Conservation (phyloP, 2,888 invertebrate species). For the Conus canariensis region DNA sequence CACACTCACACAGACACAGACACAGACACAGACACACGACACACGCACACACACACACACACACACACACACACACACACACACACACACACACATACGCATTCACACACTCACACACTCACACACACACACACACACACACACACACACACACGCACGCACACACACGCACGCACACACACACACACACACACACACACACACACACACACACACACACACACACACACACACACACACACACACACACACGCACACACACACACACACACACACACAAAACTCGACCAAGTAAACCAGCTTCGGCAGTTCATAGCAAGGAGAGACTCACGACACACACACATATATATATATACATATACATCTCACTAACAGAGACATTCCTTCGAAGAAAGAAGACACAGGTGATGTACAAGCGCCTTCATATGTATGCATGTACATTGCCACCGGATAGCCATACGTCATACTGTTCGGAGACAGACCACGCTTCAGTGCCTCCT, state of each 20-base stretch:
- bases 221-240: background rate
- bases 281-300: no score
- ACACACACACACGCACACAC: background rate
- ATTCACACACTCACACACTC: background rate
- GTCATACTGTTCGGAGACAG: no score
- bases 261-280: no score
- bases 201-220: constrained; percentile 24
- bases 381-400: no score
- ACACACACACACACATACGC: background rate
- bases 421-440: no score
- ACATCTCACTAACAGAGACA: no score
- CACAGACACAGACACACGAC: background rate
- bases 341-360: no score
- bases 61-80: background rate
- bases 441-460: no score
- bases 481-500: no score
- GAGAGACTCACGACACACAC: no score
- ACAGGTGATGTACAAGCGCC: no score
- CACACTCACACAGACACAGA: background rate
- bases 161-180: constrained; percentile 9
- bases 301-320: no score
- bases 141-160: constrained; percentile 27
- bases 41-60: background rate
- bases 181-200: constrained; percentile 2
- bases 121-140: constrained; percentile 1